A percentile compares a stretch with the other conserved stretches of the same genome.
Evolutionary conservation across 1,140 invertebrate genomes (phyloP).

Genomic region (Ceratosolen fusciceps): DNA sequence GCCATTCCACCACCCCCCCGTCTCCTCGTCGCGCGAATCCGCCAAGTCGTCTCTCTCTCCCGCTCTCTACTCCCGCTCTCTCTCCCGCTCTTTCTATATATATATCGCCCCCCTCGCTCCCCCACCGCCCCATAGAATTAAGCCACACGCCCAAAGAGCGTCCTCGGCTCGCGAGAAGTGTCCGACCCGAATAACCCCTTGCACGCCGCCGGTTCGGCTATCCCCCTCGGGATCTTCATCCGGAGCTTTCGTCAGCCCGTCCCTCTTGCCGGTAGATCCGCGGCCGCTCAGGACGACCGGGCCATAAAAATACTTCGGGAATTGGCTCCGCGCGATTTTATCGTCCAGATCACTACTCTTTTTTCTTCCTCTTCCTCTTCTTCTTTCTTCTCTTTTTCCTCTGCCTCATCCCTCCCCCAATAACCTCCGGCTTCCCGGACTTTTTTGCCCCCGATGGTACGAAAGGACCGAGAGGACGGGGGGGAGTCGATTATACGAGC

Average conservation of each 20-base stretch:
- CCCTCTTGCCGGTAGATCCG: not conserved
- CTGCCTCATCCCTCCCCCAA: conserved; percentile 1
- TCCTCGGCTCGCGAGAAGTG: conserved; percentile 37
- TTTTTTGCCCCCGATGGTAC: too few species aligned
- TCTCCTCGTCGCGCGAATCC: not conserved
- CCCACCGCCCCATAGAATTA: too few species aligned
- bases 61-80: too few species aligned
- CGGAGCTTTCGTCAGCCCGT: conserved; percentile 4
- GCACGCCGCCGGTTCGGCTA: conserved; percentile 31
- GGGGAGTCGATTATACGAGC: conserved; percentile 31
- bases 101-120: too few species aligned
- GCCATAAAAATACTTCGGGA: conserved; percentile 56
- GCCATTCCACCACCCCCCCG: conserved; percentile 43
- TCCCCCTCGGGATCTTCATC: conserved; percentile 38
- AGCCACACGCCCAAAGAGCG: not conserved
- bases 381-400: not conserved
- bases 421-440: too few species aligned
- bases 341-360: conserved; percentile 46
- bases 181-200: conserved; percentile 7
- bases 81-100: too few species aligned
- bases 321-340: conserved; percentile 59
- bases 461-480: not conserved
- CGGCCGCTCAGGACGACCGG: not conserved
- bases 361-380: conserved; percentile 11
- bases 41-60: not conserved